Conservation (phyloP, 2,797 vertebrate species). For the Danionella dracula region DNA sequence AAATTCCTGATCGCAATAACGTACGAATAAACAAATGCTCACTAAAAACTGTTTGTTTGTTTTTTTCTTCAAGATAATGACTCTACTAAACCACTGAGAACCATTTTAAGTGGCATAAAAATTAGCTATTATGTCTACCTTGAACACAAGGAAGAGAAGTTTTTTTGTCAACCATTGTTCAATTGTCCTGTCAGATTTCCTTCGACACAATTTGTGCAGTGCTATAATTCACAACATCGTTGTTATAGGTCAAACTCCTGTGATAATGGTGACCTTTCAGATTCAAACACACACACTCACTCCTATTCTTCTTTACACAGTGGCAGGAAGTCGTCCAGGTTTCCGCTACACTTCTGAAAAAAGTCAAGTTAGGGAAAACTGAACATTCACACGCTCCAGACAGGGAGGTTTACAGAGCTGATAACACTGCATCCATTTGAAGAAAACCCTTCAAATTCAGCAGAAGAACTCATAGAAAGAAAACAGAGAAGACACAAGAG, state of each 20-base stretch:
- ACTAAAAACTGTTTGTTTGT: not conserved
- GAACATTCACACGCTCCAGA: conserved; percentile 39
- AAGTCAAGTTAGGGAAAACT: conserved; percentile 40
- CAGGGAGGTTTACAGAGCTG: conserved; percentile 16
- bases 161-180: conserved; percentile 8
- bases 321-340: conserved; percentile 75
- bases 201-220: conserved; percentile 27
- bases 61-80: too few species aligned
- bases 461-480: not conserved
- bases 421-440: not conserved
- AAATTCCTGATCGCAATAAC: not conserved
- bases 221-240: conserved; percentile 15
- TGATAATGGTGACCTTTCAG: conserved; percentile 27
- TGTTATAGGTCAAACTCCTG: conserved; percentile 21
- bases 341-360: conserved; percentile 68
- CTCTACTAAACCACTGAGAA: too few species aligned
- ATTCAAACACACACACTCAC: conserved; percentile 27
- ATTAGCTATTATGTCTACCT: not conserved
- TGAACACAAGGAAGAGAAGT: not conserved
- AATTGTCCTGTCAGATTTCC: conserved; percentile 22
- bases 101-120: not conserved
- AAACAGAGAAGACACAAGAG: not conserved
- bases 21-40: too few species aligned
- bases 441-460: not conserved
- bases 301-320: conserved; percentile 74